A percentile compares a stretch with the other conserved stretches of the same genome.
phyloP scores from a whole-genome alignment of 2,797 vertebrate genomes.

The Limnodromus scolopaceus region DNA sequence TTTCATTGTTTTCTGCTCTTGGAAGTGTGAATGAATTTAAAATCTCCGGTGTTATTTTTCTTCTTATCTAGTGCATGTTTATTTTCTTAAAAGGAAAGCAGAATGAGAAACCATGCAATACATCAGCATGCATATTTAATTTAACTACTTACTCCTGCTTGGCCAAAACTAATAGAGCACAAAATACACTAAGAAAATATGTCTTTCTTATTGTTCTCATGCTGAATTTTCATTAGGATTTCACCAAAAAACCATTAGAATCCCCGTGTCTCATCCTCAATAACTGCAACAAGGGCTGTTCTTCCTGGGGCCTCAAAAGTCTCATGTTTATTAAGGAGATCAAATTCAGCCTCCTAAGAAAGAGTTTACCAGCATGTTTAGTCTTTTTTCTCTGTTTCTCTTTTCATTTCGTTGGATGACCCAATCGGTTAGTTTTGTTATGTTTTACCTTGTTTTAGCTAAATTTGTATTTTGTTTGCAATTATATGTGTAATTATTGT shows the following conservation, averaged over 20 bases:
- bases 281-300: neutral
- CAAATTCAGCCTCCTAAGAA: neutral
- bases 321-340: neutral
- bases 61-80: neutral
- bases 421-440: neutral
- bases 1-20: neutral
- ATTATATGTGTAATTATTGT: neutral
- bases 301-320: neutral
- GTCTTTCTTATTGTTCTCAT: neutral
- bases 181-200: neutral
- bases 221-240: neutral
- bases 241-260: neutral
- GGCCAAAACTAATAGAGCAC: neutral
- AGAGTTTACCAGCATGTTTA: neutral
- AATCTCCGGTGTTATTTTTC: neutral
- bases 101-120: neutral
- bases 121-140: neutral
- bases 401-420: neutral
- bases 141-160: neutral
- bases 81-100: neutral
- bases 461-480: neutral
- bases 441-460: neutral
- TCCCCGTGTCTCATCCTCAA: neutral
- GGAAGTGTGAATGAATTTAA: neutral
- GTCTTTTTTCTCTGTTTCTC: neutral